phyloP scores from a whole-genome alignment of 2,113 vertebrate genomes.

The Aegithalos caudatus region DNA sequence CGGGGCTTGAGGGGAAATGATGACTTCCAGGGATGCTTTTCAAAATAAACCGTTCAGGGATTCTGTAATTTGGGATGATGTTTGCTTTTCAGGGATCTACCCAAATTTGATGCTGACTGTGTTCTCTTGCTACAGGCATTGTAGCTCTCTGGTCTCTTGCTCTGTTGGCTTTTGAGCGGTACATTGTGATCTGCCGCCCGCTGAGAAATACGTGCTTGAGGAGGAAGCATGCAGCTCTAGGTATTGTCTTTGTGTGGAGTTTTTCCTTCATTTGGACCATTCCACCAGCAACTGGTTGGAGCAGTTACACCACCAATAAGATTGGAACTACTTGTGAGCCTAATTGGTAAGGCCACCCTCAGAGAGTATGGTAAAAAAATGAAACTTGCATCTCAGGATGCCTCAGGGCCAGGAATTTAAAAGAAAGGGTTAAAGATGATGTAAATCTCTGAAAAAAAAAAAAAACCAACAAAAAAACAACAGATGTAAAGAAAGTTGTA shows the following conservation, averaged over 20 bases:
- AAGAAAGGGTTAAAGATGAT: background rate
- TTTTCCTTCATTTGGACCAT: constrained; percentile 90
- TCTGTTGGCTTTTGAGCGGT: constrained; percentile 85
- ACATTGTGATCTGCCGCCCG: constrained; percentile 83
- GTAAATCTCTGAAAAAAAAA: background rate
- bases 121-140: constrained; percentile 70
- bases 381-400: background rate
- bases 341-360: constrained; percentile 81
- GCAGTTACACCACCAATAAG: constrained; percentile 88
- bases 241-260: constrained; percentile 84
- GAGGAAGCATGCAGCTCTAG: constrained; percentile 77
- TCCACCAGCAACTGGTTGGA: constrained; percentile 86
- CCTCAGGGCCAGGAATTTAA: background rate
- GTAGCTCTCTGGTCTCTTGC: constrained; percentile 89
- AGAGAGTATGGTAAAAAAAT: background rate
- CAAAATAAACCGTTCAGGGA: background rate
- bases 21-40: background rate
- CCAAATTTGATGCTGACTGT: background rate
- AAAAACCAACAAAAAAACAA: too few relatives aligned
- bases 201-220: constrained; percentile 72
- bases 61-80: background rate
- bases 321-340: constrained; percentile 93
- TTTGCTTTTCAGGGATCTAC: background rate
- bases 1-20: background rate
- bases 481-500: background rate